These are phyloP conservation scores for Girardia tigrina DNA, from an alignment of 2,888 invertebrate genomes.

Conservation along the genomic window DNA sequence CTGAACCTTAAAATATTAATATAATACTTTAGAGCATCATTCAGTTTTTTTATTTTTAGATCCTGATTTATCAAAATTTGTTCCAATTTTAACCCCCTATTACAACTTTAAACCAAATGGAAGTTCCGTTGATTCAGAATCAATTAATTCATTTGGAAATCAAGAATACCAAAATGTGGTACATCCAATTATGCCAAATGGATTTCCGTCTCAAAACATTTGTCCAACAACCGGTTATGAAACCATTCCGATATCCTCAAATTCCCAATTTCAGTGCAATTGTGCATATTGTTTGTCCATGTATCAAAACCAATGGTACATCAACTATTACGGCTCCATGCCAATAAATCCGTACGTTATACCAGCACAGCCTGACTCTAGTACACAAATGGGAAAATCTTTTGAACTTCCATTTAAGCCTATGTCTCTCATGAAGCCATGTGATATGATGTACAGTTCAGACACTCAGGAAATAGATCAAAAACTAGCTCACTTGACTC, in stretches of 20 bases:
- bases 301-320: constrained; percentile 19
- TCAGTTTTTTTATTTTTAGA: background rate
- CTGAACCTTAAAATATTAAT: no score
- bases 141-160: background rate
- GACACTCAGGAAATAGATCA: constrained; percentile 24
- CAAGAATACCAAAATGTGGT: background rate
- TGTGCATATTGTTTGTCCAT: background rate
- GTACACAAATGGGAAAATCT: background rate
- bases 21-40: no score
- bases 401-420: background rate
- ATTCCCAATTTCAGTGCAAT: background rate
- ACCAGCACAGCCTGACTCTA: background rate
- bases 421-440: background rate
- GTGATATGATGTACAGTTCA: background rate
- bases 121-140: background rate
- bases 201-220: background rate
- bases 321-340: background rate
- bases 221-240: constrained; percentile 14
- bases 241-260: background rate
- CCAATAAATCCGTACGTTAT: background rate
- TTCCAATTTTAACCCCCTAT: background rate
- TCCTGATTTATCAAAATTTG: background rate
- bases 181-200: background rate
- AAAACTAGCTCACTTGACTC: constrained; percentile 10
- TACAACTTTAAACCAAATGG: constrained; percentile 1